phyloP scores from a whole-genome alignment of 2,797 vertebrate species.

The Phoxinus dragarum region DNA sequence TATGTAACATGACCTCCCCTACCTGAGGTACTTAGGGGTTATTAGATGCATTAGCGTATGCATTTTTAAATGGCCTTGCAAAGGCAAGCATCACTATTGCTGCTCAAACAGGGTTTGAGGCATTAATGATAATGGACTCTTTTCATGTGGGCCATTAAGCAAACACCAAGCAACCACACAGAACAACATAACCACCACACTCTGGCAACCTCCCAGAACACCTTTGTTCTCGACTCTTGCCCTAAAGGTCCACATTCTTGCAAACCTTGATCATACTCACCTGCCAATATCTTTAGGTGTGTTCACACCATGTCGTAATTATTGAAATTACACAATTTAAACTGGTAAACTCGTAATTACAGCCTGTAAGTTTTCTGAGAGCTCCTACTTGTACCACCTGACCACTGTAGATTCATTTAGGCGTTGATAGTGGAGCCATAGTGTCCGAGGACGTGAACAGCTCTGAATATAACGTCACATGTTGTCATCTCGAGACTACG shows the following conservation, averaged over 20 bases:
- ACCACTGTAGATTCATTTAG: neutral
- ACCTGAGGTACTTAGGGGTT: constrained; percentile 13
- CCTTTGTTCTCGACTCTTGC: neutral
- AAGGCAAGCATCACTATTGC: neutral
- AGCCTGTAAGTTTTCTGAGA: too few relatives aligned
- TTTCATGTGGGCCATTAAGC: neutral
- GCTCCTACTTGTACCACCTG: neutral
- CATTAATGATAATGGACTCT: neutral
- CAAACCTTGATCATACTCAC: neutral
- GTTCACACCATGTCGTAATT: neutral
- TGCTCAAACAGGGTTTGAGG: neutral
- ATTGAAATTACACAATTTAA: neutral
- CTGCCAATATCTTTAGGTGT: neutral
- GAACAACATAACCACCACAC: neutral
- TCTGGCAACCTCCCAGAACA: neutral
- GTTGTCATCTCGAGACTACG: neutral
- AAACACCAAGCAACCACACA: neutral
- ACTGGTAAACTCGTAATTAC: too few relatives aligned
- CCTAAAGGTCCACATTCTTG: neutral
- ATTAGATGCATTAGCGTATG: constrained; percentile 21
- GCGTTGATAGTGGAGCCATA: neutral
- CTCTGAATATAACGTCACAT: neutral
- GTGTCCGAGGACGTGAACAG: neutral
- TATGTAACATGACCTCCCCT: constrained; percentile 55
- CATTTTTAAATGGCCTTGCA: constrained; percentile 6